phyloP scores from a whole-genome alignment of 2,113 vertebrate genomes.

The Petrocephalus microphthalmus region DNA sequence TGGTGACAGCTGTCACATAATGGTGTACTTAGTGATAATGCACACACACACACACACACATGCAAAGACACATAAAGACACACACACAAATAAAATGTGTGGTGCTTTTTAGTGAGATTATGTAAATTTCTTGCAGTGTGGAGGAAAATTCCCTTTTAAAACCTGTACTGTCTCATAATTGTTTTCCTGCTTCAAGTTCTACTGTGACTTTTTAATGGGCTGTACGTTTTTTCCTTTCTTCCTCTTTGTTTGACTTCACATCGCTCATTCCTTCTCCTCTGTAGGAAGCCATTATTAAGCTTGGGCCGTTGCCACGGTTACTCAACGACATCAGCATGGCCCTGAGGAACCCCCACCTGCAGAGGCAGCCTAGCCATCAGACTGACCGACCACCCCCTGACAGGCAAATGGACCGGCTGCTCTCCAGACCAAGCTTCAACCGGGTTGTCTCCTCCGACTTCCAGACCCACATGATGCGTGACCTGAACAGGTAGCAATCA shows the following conservation, averaged over 20 bases:
- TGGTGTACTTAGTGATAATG: background rate
- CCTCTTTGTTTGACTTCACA: background rate
- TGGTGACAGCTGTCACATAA: background rate
- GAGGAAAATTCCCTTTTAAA: background rate
- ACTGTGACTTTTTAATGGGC: background rate
- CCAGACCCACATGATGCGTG: slow-evolving; percentile 91
- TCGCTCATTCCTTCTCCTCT: background rate
- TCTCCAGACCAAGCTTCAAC: slow-evolving; percentile 75
- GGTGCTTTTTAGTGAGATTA: background rate
- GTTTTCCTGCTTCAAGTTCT: background rate
- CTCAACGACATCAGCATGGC: slow-evolving; percentile 93
- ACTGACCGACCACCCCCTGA: slow-evolving; percentile 64
- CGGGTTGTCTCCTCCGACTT: slow-evolving; percentile 83
- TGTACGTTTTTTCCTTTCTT: background rate
- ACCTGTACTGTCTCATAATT: background rate
- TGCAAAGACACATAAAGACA: background rate
- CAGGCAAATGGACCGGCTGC: slow-evolving; percentile 75
- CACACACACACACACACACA: background rate
- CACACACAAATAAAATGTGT: background rate
- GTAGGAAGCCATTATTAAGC: slow-evolving; percentile 89
- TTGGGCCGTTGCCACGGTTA: slow-evolving; percentile 84
- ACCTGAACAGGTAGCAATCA: slow-evolving; percentile 82
- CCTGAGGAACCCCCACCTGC: slow-evolving; percentile 88
- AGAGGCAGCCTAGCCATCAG: slow-evolving; percentile 85
- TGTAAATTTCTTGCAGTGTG: background rate